These are phyloP conservation scores for Scrobipalpa atriplicella DNA, from an alignment of 2,888 invertebrate species.

Conservation along the genomic window DNA sequence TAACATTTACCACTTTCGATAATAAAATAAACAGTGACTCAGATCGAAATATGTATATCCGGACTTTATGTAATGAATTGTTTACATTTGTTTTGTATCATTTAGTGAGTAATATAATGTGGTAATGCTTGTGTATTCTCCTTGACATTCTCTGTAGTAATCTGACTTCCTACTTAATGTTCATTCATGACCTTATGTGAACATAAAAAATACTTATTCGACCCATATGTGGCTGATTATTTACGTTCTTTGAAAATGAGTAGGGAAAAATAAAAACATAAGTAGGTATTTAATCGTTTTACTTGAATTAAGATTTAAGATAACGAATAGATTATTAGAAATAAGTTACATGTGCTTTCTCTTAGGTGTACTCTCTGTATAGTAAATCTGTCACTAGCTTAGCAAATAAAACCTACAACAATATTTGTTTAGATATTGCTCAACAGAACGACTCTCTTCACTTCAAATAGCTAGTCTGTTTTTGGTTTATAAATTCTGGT, in stretches of 20 bases:
- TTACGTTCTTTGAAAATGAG: too few relatives aligned
- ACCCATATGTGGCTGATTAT: neutral
- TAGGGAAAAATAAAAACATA: neutral
- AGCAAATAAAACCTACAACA: too few relatives aligned
- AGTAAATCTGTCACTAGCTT: too few relatives aligned
- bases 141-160: slow-evolving; percentile 41
- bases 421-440: too few relatives aligned
- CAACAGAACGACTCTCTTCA: too few relatives aligned
- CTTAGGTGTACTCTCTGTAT: too few relatives aligned
- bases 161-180: slow-evolving; percentile 35
- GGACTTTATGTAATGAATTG: slow-evolving; percentile 27
- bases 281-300: too few relatives aligned
- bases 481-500: too few relatives aligned
- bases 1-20: slow-evolving; percentile 20
- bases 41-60: slow-evolving; percentile 7
- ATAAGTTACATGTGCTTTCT: too few relatives aligned
- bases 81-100: slow-evolving; percentile 17
- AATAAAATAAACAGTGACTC: slow-evolving; percentile 27
- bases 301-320: too few relatives aligned
- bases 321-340: too few relatives aligned
- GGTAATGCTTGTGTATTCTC: slow-evolving; percentile 26
- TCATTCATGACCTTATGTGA: neutral
- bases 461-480: too few relatives aligned
- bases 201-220: neutral
- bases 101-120: slow-evolving; percentile 27